phyloP scores from a whole-genome alignment of 2,113 vertebrate species.

The Rhadina sibilatrix region DNA sequence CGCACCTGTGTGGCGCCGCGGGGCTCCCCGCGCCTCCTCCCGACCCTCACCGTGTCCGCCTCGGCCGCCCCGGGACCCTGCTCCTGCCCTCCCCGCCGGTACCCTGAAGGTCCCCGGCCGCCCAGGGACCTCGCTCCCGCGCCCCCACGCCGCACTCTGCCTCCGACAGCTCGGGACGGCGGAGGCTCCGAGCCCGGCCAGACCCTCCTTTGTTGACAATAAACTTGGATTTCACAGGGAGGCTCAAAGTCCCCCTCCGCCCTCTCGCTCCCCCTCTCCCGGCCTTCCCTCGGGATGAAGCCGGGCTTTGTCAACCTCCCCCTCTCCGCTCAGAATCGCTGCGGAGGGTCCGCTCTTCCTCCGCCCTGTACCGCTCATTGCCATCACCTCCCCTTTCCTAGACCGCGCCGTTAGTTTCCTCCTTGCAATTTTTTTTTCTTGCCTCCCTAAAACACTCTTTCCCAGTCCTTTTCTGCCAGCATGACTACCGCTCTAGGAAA shows the following conservation, averaged over 20 bases:
- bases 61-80: not conserved
- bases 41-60: not conserved
- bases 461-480: not conserved
- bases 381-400: not conserved
- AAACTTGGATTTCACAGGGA: conserved; percentile 14
- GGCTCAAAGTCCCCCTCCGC: not conserved
- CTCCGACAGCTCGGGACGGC: not conserved
- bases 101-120: no score
- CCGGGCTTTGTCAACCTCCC: not conserved
- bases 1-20: not conserved
- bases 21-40: not conserved
- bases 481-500: not conserved
- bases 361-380: not conserved
- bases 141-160: not conserved
- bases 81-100: not conserved
- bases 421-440: not conserved
- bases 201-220: conserved; percentile 7
- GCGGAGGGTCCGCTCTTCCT: not conserved
- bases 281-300: not conserved
- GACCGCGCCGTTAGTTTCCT: not conserved
- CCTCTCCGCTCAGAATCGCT: not conserved
- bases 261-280: not conserved
- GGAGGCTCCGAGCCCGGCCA: not conserved
- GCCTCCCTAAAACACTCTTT: not conserved
- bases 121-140: not conserved